Base-by-base conservation (phyloP, 2,797 vertebrate species). In the Syndactyla subalaris region DNA sequence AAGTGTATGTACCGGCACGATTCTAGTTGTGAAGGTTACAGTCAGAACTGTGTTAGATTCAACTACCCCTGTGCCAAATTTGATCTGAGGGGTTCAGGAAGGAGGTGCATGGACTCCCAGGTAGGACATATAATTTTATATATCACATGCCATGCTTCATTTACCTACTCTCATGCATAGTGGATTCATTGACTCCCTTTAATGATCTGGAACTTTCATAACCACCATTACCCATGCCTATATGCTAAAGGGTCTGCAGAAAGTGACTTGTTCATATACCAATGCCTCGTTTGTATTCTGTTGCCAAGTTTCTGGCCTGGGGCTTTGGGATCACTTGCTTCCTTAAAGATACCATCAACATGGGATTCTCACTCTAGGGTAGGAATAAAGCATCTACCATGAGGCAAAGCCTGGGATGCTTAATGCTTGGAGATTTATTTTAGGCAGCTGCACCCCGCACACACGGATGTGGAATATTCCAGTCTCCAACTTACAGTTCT, bases 281-380 rank as follows among this genome's bases (percentile, higher is more conserved):
- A 93, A 73, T 68, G 63, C 54, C 79, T 75, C 3, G 1, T 83
- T 80, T 58, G 65, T 49, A n/a, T 46, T 76, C 34, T 16, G 41
- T 59, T 91, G 85, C 70, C 93, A 92, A 84, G 85, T 76, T 89
- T 73, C 89, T 84, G 70, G 70, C 73, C 70, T 70, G 88, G 66
- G 82, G 52, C 87, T 88, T 73, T 72, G 68, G 73, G 91, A 95
- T 72, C 82, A 30, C 5, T n/a, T n/a, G 46, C 66, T 92, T 94
- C 55, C 92, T 85, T 88, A 91, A 85, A 92, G 87, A 78, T 63
- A 92, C 16, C 66, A 72, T 80, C 88, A 52, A 22, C 49, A 76
- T 26, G 78, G 85, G 46, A 95, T 88, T 91, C 82, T 92, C 66
- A 67, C 82, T 76, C 36, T 4, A 76, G 79, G 79, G 76, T 58